Evolutionary conservation across 2,888 invertebrate genomes (phyloP), one percentile per base, ranked within the genome.

Genomic region (Brenthis ino): DNA sequence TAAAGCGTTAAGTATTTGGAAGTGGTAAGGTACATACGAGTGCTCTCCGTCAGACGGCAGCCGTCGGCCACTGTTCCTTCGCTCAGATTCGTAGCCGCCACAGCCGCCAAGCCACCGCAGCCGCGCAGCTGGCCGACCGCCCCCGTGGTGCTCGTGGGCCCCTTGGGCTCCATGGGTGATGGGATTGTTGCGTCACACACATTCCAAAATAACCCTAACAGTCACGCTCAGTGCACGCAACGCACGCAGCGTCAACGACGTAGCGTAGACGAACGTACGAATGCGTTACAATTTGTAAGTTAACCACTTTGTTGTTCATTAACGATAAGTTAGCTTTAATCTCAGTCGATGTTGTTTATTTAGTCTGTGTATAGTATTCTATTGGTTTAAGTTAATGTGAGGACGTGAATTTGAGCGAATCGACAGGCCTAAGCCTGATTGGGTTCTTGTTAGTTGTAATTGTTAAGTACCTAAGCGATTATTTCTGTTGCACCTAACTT

Each of bases 251-350:
- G 24, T 20, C 53, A 47, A 47, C 61, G 51, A 16, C 50, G 51
- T 51, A 51, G 51, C 51, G 51, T n/a, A 16, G 87, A 81, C 85
- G 85, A 85, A 85, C 82, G 81, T 43, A 78, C 79, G 77, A 80
- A 77, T 82, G 87, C 88, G 88, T 85, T 85, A 81, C 86, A 82
- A 80, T 82, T 84, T 88, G 85, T 89, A 87, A 86, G 87, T 91
- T 91, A 90, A 91, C 92, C 92, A 92, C 91, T 89, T 87, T 91
- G 91, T 90, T 92, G 92, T 92, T 92, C 92, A 92, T 91, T 91
- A 92, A 87, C 85, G 88, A 85, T 92, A 92, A 92, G 92, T 87
- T 92, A 92, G 91, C 79, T 86, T 88, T 91, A 92, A 91, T 90
- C 86, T 91, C 89, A 88, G 86, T 91, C 85, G 89, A 88, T 89